Conservation (phyloP, 2,888 invertebrate species). For the Argyresthia goedartella region DNA sequence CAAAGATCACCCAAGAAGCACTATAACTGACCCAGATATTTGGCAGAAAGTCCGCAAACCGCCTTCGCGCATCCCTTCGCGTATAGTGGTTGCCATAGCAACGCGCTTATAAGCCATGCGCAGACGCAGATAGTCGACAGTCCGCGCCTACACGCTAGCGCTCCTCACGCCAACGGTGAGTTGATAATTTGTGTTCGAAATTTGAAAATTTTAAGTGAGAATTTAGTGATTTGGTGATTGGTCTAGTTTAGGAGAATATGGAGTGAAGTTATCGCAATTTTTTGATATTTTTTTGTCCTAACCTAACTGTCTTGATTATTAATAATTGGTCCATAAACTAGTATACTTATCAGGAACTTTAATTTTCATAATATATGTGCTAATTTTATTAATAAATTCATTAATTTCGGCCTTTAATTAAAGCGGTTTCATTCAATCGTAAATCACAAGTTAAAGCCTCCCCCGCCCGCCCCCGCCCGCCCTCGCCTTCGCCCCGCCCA, state of each 20-base stretch:
- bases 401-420: too few species aligned
- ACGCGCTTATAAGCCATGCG: constrained; percentile 40
- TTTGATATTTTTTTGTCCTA: too few species aligned
- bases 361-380: too few species aligned
- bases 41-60: constrained; percentile 15
- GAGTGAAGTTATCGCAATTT: background rate
- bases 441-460: too few species aligned
- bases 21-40: constrained; percentile 20
- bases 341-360: too few species aligned
- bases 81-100: constrained; percentile 26
- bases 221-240: background rate
- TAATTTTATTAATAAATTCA: too few species aligned
- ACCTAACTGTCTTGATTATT: too few species aligned
- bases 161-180: constrained; percentile 60
- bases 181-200: constrained; percentile 11
- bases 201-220: background rate
- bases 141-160: constrained; percentile 46
- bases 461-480: too few species aligned
- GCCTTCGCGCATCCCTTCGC: constrained; percentile 26
- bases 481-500: too few species aligned
- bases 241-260: background rate
- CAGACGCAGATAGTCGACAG: constrained; percentile 29
- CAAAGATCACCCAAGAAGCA: constrained; percentile 1
- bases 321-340: too few species aligned
- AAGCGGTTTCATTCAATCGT: too few species aligned